Conservation (phyloP, 1,140 invertebrate genomes). For the Lepidotrigona ventralis region DNA sequence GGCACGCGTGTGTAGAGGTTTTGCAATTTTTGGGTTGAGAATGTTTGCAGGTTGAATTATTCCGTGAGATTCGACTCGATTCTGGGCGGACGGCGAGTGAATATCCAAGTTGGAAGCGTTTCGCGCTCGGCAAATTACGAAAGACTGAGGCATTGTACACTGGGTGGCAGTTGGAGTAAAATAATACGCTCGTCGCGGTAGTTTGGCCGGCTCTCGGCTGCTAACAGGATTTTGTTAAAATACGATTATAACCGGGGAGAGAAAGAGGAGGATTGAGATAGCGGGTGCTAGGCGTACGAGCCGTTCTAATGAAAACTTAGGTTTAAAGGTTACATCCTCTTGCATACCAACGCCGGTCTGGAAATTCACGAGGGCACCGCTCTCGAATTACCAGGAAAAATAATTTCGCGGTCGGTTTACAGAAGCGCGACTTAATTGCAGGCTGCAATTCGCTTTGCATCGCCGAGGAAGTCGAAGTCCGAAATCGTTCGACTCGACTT, state of each 20-base stretch:
- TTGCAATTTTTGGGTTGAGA: constrained; percentile 2
- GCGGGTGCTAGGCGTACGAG: constrained; percentile 1
- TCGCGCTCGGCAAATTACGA: constrained; percentile 28
- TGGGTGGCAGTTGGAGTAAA: constrained; percentile 22
- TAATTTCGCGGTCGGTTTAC: constrained; percentile 18
- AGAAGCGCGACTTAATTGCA: not conserved
- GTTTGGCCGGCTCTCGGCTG: constrained; percentile 11
- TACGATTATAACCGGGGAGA: constrained; percentile 35
- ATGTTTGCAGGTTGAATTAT: constrained; percentile 27
- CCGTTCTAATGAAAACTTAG: constrained; percentile 52
- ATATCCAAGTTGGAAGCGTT: constrained; percentile 12
- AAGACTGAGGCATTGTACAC: constrained; percentile 27
- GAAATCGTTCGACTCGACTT: not conserved
- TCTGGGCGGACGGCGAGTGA: not conserved
- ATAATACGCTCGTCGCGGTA: constrained; percentile 17
- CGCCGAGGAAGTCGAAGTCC: too few relatives aligned
- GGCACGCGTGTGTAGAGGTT: not conserved
- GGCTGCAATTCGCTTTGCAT: not conserved
- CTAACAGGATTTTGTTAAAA: constrained; percentile 53
- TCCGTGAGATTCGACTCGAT: constrained; percentile 26
- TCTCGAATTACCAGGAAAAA: constrained; percentile 38
- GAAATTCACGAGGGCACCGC: constrained; percentile 21
- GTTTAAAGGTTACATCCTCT: constrained; percentile 42
- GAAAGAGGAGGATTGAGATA: constrained; percentile 33
- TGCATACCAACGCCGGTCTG: constrained; percentile 33